Evolutionary conservation across 2,888 invertebrate species (phyloP), one percentile per base, ranked within the genome.

Genomic region (Amiota mariae): DNA sequence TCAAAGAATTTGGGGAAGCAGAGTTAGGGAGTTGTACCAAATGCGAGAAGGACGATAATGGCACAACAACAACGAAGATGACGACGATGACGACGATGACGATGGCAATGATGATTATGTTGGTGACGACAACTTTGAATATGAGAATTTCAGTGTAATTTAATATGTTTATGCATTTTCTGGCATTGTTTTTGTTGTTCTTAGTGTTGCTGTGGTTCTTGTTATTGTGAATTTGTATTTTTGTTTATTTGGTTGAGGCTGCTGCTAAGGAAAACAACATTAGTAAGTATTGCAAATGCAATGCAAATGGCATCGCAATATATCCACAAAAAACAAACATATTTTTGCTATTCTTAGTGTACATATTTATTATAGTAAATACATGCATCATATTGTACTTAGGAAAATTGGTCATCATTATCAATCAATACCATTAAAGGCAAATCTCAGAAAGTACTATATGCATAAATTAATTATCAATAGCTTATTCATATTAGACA

Each of bases 111-210:
- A 67, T 46, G 51, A 48, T 15, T 36, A 51, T 36, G 24, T 2
- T 49, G 46, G 20, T 18, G 15, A 63, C 72, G 74, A 71, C 78
- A 76, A 78, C 78, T 80, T 81, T 80, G 75, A 84, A 80, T 84
- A 78, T 78, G 79, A 83, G 85, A 80, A 86, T 79, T 85, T 81
- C 80, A 78, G 77, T 82, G 83, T 76, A 83, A 83, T 78, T 80
- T 76, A 79, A 83, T 85, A 79, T 71, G 68, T 78, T 79, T 80
- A 77, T 79, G 82, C 79, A 79, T 77, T 82, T 78, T 75, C 78
- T 73, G 80, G 82, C 78, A 80, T 84, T 83, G 81, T 85, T 83
- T 79, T 54, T 51, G 51, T 68, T 68, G 67, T 68, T 66, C n/a
- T 48, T 66, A 10, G 47, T 48, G n/a, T 66, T 66, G 13, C 24